Evolutionary conservation across 2,113 vertebrate genomes (phyloP).

Genomic region (Danionella cerebrum): DNA sequence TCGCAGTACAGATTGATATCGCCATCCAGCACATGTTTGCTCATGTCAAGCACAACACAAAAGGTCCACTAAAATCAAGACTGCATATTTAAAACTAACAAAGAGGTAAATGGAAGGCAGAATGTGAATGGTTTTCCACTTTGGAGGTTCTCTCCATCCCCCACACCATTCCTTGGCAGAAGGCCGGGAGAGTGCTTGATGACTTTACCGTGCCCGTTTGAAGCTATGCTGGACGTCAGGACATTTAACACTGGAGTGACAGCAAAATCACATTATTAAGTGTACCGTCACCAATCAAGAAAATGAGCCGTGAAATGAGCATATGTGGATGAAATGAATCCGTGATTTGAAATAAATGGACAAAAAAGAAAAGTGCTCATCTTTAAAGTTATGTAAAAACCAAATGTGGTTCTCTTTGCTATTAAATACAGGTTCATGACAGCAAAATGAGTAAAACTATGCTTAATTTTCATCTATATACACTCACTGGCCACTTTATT

Average conservation of each 20-base stretch:
- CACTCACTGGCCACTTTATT: too few relatives aligned
- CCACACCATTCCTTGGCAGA: conserved; percentile 12
- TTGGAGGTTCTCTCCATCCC: conserved; percentile 10
- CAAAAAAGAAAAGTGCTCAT: too few relatives aligned
- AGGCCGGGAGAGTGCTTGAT: conserved; percentile 24
- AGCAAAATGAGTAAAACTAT: too few relatives aligned
- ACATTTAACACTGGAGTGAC: conserved; percentile 5
- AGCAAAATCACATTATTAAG: conserved; percentile 20
- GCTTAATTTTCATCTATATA: too few relatives aligned
- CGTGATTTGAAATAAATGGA: too few relatives aligned
- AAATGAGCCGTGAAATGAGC: conserved; percentile 19
- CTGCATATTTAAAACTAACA: not conserved
- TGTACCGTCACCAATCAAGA: not conserved
- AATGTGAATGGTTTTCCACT: conserved; percentile 31
- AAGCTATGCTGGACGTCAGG: conserved; percentile 13
- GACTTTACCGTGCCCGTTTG: conserved; percentile 35
- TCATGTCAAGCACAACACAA: not conserved
- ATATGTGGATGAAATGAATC: not conserved
- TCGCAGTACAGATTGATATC: not conserved
- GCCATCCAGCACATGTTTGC: not conserved
- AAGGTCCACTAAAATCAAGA: not conserved
- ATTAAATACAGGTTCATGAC: not conserved
- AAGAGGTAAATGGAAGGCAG: conserved; percentile 7
- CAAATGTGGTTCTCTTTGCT: not conserved
- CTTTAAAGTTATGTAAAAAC: not conserved